These are phyloP conservation scores for Lagopus leucura DNA, from an alignment of 2,113 vertebrate species.

Conservation along the genomic window DNA sequence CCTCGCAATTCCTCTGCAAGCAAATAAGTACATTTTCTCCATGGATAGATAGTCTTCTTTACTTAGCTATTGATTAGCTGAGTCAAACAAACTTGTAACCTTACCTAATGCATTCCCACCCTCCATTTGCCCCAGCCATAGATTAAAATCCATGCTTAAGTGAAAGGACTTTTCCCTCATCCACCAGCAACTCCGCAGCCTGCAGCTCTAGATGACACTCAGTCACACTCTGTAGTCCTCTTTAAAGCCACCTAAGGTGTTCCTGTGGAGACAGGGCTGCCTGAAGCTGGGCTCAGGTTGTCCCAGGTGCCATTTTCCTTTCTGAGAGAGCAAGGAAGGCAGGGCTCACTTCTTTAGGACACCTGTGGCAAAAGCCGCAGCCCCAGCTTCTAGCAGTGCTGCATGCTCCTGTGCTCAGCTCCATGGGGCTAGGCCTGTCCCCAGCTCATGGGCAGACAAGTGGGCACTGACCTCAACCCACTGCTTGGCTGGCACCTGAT, in stretches of 20 bases:
- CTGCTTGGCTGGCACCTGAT: background rate
- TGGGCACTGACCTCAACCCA: background rate
- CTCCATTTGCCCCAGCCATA: conserved; percentile 35
- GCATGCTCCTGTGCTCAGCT: background rate
- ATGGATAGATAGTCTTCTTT: conserved; percentile 45
- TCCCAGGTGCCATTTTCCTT: background rate
- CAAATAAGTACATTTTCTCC: conserved; percentile 37
- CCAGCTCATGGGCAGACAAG: background rate
- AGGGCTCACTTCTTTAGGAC: background rate
- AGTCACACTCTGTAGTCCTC: background rate
- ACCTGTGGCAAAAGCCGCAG: background rate
- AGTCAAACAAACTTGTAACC: conserved; percentile 55
- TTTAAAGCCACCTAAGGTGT: background rate
- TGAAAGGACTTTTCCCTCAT: background rate
- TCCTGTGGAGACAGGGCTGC: background rate
- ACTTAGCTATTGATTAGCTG: conserved; percentile 57
- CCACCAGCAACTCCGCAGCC: background rate
- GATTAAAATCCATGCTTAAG: conserved; percentile 30
- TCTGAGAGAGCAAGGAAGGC: background rate
- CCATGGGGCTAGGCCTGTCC: background rate
- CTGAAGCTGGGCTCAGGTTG: background rate
- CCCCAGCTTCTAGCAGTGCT: background rate
- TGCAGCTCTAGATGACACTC: background rate
- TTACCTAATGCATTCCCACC: conserved; percentile 55
- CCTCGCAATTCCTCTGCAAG: conserved; percentile 6